phyloP scores from a whole-genome alignment of 2,888 invertebrate genomes.

The Cyclophora punctaria region DNA sequence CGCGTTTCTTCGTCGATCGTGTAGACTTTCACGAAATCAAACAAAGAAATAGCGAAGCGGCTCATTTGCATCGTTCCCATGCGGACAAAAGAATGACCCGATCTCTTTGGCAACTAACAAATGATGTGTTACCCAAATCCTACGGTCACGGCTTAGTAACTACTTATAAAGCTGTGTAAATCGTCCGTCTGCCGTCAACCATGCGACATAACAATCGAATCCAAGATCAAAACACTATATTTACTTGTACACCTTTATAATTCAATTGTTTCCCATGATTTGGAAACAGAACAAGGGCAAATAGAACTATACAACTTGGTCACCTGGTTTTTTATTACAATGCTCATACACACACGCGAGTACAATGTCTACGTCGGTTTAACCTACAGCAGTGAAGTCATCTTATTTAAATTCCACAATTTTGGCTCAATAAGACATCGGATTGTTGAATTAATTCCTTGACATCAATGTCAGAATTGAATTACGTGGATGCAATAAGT shows the following conservation, averaged over 20 bases:
- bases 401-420: neutral
- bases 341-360: neutral
- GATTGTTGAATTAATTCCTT: constrained; percentile 13
- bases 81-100: constrained; percentile 73
- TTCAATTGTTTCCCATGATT: constrained; percentile 39
- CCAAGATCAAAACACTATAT: constrained; percentile 35
- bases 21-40: constrained; percentile 75
- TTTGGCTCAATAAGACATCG: neutral
- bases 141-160: constrained; percentile 51
- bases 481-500: constrained; percentile 44
- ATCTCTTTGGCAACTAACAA: constrained; percentile 67
- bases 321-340: constrained; percentile 16
- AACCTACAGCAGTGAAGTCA: constrained; percentile 5
- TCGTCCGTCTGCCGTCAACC: constrained; percentile 9
- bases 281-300: constrained; percentile 17
- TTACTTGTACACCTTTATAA: constrained; percentile 35
- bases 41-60: constrained; percentile 72
- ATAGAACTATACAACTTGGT: constrained; percentile 20
- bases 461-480: constrained; percentile 19
- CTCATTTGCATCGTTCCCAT: constrained; percentile 75
- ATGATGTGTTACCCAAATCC: constrained; percentile 66
- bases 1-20: constrained; percentile 72
- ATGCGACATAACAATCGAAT: constrained; percentile 43
- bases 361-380: constrained; percentile 4
- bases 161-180: constrained; percentile 6